A percentile compares a stretch with the other conserved stretches of the same genome.
Conservation (phyloP, 2,113 vertebrate species). For the Notarius quadriscutis region DNA sequence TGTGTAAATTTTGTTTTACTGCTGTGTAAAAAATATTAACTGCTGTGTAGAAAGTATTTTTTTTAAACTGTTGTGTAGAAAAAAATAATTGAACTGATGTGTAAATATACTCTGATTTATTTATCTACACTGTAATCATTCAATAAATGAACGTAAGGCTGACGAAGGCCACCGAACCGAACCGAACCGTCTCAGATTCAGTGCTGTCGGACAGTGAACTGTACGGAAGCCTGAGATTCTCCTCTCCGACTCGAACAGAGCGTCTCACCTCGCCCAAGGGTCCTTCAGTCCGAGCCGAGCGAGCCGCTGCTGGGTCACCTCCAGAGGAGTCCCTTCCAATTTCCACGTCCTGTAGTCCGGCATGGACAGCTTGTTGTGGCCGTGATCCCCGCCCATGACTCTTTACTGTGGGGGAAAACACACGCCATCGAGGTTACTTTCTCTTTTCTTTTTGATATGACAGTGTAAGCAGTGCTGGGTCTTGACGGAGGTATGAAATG, state of each 20-base stretch:
- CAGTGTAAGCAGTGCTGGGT: too few species aligned
- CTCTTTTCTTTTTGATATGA: neutral
- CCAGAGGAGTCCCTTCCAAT: conserved; percentile 85
- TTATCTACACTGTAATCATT: too few species aligned
- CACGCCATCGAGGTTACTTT: neutral
- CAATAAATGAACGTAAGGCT: neutral
- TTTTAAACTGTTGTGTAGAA: too few species aligned
- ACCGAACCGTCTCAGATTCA: neutral
- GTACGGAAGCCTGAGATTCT: neutral
- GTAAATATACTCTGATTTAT: too few species aligned
- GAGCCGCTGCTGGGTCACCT: conserved; percentile 80
- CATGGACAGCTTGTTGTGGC: conserved; percentile 77
- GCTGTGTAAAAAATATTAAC: too few species aligned
- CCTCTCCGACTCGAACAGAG: neutral
- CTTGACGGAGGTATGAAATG: too few species aligned
- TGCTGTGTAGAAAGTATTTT: too few species aligned
- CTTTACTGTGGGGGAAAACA: neutral
- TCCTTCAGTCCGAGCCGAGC: conserved; percentile 82
- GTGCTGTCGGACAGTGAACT: neutral
- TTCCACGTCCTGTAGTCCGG: conserved; percentile 91
- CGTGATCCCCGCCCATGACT: conserved; percentile 80
- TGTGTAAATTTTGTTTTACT: too few species aligned
- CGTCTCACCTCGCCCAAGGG: conserved; percentile 86
- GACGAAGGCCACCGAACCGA: neutral
- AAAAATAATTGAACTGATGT: too few species aligned